Conservation (phyloP, 1,140 invertebrate genomes). For the Diploscapter pachys region DNA sequence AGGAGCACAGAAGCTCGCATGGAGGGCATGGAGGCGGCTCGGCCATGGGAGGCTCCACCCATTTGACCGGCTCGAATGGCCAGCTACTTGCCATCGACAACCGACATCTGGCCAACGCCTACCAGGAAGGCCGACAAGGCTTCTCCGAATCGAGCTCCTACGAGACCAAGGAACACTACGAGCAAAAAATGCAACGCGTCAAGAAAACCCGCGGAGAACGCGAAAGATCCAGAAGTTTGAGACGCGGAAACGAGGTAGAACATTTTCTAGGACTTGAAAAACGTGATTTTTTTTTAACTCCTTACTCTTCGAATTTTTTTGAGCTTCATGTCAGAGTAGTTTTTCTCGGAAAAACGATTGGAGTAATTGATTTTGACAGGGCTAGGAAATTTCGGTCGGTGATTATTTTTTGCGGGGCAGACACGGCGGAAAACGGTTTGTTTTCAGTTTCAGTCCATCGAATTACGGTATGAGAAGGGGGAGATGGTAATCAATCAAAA, state of each 20-base stretch:
- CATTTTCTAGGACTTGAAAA: background rate
- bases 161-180: slow-evolving; percentile 55
- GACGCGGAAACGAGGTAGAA: slow-evolving; percentile 24
- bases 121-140: slow-evolving; percentile 35
- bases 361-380: too few species aligned
- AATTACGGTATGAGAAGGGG: too few species aligned
- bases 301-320: slow-evolving; percentile 15
- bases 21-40: slow-evolving; percentile 13
- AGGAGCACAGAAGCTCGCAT: slow-evolving; percentile 10
- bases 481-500: too few species aligned
- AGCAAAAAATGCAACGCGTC: slow-evolving; percentile 51
- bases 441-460: too few species aligned
- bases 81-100: slow-evolving; percentile 19
- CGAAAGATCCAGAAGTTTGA: slow-evolving; percentile 30
- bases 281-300: background rate
- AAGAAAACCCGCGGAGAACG: slow-evolving; percentile 51
- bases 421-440: too few species aligned
- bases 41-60: slow-evolving; percentile 14
- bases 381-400: too few species aligned
- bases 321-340: background rate
- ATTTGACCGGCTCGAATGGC: slow-evolving; percentile 14
- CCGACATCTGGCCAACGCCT: slow-evolving; percentile 15
- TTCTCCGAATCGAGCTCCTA: slow-evolving; percentile 53
- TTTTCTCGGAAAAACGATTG: too few species aligned
- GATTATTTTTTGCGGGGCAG: too few species aligned